A percentile compares a stretch with the other conserved stretches of the same genome.
Conservation (phyloP, 1,140 invertebrate species). For the Drosophila tsacasi region DNA sequence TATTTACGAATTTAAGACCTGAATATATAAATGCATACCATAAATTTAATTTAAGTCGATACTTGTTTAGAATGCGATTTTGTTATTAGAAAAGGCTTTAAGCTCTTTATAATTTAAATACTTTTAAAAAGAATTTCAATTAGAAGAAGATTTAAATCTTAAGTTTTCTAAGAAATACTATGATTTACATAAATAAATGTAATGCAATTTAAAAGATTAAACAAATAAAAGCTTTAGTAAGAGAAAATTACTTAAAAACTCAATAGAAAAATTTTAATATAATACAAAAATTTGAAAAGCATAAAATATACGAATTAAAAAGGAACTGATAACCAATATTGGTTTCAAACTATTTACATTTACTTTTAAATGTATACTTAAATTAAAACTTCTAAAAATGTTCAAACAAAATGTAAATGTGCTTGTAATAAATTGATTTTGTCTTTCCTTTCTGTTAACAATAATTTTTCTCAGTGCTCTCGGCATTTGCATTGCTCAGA, state of each 20-base stretch:
- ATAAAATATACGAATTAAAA: not conserved
- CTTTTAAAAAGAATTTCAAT: no score
- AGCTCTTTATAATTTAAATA: no score
- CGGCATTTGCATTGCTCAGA: slow-evolving; percentile 27
- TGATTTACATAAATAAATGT: no score
- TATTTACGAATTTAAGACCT: no score
- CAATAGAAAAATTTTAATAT: not conserved
- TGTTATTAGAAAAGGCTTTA: no score
- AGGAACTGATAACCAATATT: not conserved
- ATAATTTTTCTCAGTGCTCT: slow-evolving; percentile 4
- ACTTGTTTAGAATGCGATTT: no score
- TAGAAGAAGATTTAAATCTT: not conserved
- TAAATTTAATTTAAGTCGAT: no score
- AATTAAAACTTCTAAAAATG: not conserved
- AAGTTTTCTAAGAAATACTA: not conserved
- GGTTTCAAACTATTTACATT: not conserved
- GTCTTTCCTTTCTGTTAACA: not conserved
- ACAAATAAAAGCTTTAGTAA: no score
- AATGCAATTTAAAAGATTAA: no score
- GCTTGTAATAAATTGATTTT: not conserved
- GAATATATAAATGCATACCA: no score
- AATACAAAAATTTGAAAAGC: not conserved
- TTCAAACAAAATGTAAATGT: not conserved
- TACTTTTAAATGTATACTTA: no score
- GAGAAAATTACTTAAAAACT: no score